A percentile compares a stretch with the other conserved stretches of the same genome.
phyloP scores from a whole-genome alignment of 1,140 invertebrate genomes.

The Saccostrea echinata region DNA sequence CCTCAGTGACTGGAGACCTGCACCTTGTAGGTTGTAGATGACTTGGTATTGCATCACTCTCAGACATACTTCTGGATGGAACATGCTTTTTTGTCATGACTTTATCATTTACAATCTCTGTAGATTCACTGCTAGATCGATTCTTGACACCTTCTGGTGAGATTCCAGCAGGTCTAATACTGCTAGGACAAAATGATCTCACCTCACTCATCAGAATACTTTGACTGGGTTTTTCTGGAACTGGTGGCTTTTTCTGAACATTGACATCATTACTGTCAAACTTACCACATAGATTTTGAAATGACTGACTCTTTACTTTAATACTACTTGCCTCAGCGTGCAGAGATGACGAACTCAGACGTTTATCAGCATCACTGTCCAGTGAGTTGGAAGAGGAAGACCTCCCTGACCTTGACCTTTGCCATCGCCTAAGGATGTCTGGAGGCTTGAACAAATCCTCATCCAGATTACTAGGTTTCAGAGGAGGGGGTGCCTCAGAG shows the following conservation, averaged over 20 bases:
- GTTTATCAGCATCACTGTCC: slow-evolving; percentile 34
- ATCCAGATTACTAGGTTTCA: slow-evolving; percentile 32
- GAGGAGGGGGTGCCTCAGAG: slow-evolving; percentile 27
- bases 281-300: slow-evolving; percentile 34
- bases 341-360: slow-evolving; percentile 22
- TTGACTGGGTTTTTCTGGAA: not conserved
- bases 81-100: not conserved
- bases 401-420: slow-evolving; percentile 55
- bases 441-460: slow-evolving; percentile 62
- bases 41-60: slow-evolving; percentile 2
- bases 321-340: slow-evolving; percentile 26
- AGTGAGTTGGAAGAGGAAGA: slow-evolving; percentile 42
- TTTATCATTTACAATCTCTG: not conserved
- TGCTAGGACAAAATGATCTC: not conserved
- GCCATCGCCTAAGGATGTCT: slow-evolving; percentile 71
- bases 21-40: slow-evolving; percentile 22
- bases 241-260: not conserved
- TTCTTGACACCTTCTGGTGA: not conserved
- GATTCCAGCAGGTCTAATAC: not conserved
- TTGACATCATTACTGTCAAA: slow-evolving; percentile 4
- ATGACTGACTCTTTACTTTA: not conserved
- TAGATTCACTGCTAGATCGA: not conserved
- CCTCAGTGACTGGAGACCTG: slow-evolving; percentile 1
- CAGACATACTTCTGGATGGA: slow-evolving; percentile 1
- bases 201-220: not conserved